phyloP scores from a whole-genome alignment of 2,113 vertebrate genomes.

The Neolamprologus toae region DNA sequence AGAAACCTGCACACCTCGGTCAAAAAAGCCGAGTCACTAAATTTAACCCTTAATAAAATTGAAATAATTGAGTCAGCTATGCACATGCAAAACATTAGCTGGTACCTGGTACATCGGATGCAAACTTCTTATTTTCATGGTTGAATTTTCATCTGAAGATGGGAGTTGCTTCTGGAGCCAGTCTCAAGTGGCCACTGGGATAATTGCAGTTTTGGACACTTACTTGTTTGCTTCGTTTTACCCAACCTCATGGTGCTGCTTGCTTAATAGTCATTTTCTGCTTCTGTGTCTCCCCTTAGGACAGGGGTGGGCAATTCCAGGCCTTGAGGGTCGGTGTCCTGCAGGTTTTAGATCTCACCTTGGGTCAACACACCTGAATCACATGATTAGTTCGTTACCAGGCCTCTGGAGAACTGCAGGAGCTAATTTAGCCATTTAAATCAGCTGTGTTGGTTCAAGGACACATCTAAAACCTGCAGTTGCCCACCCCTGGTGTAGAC shows the following conservation, averaged over 20 bases:
- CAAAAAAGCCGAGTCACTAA: background rate
- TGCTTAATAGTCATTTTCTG: background rate
- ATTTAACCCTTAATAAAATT: background rate
- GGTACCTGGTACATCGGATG: background rate
- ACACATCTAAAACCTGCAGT: fast-evolving
- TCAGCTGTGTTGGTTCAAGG: too few species aligned
- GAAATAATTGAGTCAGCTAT: background rate
- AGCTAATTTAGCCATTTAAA: too few species aligned
- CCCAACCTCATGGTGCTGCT: background rate
- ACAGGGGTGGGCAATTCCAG: fast-evolving
- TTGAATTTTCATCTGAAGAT: background rate
- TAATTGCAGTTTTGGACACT: background rate
- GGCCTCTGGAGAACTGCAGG: too few species aligned
- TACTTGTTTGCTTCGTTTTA: background rate
- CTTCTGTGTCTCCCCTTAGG: fast-evolving
- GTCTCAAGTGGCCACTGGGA: background rate
- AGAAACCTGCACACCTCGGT: background rate
- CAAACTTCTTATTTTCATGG: background rate
- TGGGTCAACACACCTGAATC: too few species aligned
- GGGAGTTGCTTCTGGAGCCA: background rate
- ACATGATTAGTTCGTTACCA: too few species aligned
- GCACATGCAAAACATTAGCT: background rate
- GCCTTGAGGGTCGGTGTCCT: fast-evolving
- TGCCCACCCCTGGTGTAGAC: background rate
- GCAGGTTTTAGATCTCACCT: too few species aligned